Percentiles rank a stretch among this genome's conserved stretches.
Conservation (phyloP, 2,797 vertebrate genomes). For the Pristis pectinata region DNA sequence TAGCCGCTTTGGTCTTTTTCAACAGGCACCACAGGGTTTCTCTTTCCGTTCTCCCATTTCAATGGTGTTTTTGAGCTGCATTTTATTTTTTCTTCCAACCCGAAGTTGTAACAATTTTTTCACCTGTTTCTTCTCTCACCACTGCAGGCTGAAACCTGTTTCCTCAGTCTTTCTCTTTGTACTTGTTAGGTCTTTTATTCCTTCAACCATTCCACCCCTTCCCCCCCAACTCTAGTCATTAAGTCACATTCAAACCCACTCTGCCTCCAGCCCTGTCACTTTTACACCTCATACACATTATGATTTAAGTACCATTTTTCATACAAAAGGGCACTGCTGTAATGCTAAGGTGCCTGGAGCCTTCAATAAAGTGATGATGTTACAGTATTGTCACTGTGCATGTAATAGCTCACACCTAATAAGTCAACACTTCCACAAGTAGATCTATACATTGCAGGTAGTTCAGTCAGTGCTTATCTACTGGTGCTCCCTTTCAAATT, state of each 20-base stretch:
- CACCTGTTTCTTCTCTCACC: neutral
- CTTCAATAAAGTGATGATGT: neutral
- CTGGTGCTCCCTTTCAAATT: neutral
- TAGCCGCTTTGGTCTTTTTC: neutral
- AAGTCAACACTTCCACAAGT: neutral
- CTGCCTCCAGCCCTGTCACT: neutral
- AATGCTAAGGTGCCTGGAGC: neutral
- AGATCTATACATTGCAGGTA: neutral
- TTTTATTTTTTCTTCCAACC: neutral
- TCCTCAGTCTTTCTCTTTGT: neutral
- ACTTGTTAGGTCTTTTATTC: neutral
- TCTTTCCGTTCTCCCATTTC: neutral
- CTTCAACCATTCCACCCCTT: neutral
- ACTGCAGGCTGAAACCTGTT: neutral
- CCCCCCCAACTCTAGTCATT: neutral
- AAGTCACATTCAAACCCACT: neutral
- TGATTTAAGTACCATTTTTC: neutral
- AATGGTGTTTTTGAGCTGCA: neutral
- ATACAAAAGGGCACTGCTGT: neutral
- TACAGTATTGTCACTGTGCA: neutral
- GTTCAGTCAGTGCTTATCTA: constrained; percentile 7
- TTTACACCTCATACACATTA: neutral
- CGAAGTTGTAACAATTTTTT: neutral
- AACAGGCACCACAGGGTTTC: neutral
- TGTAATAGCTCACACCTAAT: neutral